Evolutionary conservation across 1,140 invertebrate species (phyloP), one percentile per base, ranked within the genome.

Genomic region (Marisa cornuarietis): DNA sequence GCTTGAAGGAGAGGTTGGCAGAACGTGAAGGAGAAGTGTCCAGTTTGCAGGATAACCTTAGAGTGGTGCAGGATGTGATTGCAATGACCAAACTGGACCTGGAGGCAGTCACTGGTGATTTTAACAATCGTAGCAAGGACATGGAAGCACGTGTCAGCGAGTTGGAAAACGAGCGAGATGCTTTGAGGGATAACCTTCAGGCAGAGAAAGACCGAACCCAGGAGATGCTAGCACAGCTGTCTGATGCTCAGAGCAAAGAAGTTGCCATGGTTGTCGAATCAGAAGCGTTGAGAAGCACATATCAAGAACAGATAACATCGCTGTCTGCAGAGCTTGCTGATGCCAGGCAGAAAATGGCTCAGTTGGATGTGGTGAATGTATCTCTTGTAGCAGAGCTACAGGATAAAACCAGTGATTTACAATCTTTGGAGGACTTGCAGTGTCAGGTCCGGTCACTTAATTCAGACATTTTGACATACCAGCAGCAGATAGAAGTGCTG

Each of bases 261-360:
- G 78, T 61, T 49, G n/a, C 54, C 20, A 24, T 42, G 24, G 51
- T 31, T 78, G 78, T 71, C 61, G 78, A 82, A 16, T 16, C 77
- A 7, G 62, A 73, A 22, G 20, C 42, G 11, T 20, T 65, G 20
- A 77, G 65, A 54, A 65, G 54, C 26, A 68, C 16, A 42, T 54
- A 68, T 49, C 76, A 77, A n/a, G 76, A 22, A n/a, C 63, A 77
- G 76, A 77, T 77, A 13, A 68, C n/a, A 24, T 73, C 78, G n/a
- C 71, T 82, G 5, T 58, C 66, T 51, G 22, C 78, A n/a, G 75
- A 79, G 22, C 61, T 82, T 22, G 54, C 63, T 24, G 78, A 82
- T 52, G 71, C 79, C 42, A 78, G 79, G 78, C 66, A 71, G 18
- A 54, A 82, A 16, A 58, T 78, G 1, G 68, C 78, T 58, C 76